Evolutionary conservation across 2,113 vertebrate species (phyloP), one percentile per base, ranked within the genome.

Genomic region (Sterrhoptilus dennistouni): DNA sequence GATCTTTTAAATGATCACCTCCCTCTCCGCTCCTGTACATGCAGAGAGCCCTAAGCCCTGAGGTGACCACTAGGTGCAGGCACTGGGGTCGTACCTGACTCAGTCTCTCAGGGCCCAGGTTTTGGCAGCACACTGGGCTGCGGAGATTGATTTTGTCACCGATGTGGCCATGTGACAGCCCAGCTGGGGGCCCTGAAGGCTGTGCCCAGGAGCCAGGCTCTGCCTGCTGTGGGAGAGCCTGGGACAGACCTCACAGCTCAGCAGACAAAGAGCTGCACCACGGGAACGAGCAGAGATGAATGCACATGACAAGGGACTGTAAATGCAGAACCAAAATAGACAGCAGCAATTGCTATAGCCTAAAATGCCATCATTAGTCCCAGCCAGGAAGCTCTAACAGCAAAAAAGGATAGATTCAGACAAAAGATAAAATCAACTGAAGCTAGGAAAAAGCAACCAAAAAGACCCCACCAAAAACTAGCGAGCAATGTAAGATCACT

Each of bases 301-400:
- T 27, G 60, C 69, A 42, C 50, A 25, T 24, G 38, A 70, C 89
- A 70, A 65, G 64, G 66, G 54, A 44, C 15, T 29, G 68, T 42
- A 87, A 92, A 94, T 47, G 84, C 56, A 54, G 93, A 89, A 59
- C 77, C 60, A 84, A 89, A 95, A 93, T 25, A 91, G 80, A 69
- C 38, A 87, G 77, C 68, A 89, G 74, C 47, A 78, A 91, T 75
- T 84, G 38, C 56, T 78, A 11, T 2, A 71, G 69, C 60, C 47
- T 54, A 70, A 94, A 96, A 84, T 22, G 61, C 68, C 35, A 18
- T 40, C 69, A 63, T 89, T 75, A 89, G 52, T 61, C 52, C 35
- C 47, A 84, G 47, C 13, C 74, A 93, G 84, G 36, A 78, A 84
- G 47, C 33, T 40, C 42, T 82, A 94, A 45, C 14, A 89, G 68